Evolutionary conservation across 2,888 invertebrate species (phyloP).

Genomic region (Diploptera punctata): DNA sequence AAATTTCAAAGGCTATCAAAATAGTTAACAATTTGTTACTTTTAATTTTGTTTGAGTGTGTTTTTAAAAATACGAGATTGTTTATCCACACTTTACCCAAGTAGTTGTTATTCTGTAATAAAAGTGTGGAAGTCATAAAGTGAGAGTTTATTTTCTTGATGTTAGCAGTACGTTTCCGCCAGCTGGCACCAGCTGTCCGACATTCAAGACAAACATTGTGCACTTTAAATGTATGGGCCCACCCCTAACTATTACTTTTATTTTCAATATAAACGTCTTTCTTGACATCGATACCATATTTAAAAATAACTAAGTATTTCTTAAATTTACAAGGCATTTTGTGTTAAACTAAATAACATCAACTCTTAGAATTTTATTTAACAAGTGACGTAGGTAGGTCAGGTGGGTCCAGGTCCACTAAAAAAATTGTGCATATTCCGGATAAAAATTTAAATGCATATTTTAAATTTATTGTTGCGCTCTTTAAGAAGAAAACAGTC

Average conservation of each 20-base stretch:
- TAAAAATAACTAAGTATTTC: conserved; percentile 5
- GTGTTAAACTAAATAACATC: too few species aligned
- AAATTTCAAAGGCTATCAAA: too few species aligned
- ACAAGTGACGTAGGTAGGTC: too few species aligned
- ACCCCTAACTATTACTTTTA: conserved; percentile 10
- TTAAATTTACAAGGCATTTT: background rate
- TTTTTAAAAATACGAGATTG: background rate
- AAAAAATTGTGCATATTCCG: too few species aligned
- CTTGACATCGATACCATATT: background rate
- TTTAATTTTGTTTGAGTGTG: too few species aligned
- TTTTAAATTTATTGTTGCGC: too few species aligned
- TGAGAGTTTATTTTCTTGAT: conserved; percentile 30
- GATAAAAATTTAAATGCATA: too few species aligned
- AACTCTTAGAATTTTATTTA: too few species aligned
- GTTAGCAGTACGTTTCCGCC: conserved; percentile 15
- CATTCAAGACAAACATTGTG: conserved; percentile 20
- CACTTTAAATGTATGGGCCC: conserved; percentile 8
- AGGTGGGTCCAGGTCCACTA: too few species aligned
- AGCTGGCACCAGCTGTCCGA: conserved; percentile 33
- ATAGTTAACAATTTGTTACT: too few species aligned
- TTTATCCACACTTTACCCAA: background rate
- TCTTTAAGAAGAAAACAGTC: too few species aligned
- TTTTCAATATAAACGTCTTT: background rate
- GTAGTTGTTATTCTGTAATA: conserved; percentile 2
- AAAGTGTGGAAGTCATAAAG: background rate